phyloP scores from a whole-genome alignment of 1,140 invertebrate species.

The Drosophila kurseongensis region DNA sequence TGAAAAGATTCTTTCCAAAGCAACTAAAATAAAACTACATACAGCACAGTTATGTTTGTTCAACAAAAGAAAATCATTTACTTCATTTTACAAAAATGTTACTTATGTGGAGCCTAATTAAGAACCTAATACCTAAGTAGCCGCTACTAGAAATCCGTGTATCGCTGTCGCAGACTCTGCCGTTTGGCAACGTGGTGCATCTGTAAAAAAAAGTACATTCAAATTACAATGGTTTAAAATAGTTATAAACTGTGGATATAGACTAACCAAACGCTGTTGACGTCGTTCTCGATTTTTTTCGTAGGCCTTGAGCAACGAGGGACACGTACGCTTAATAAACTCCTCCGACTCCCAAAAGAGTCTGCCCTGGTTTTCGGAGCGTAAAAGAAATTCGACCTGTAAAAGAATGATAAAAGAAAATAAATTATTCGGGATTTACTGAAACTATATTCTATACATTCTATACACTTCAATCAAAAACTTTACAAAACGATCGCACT shows the following conservation, averaged over 20 bases:
- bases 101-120: constrained; percentile 69
- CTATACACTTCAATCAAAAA: too few species aligned
- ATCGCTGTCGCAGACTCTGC: constrained; percentile 72
- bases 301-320: constrained; percentile 64
- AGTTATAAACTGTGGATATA: too few species aligned
- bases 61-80: constrained; percentile 80
- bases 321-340: constrained; percentile 60
- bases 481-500: too few species aligned
- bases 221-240: neutral
- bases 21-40: too few species aligned
- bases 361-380: constrained; percentile 68
- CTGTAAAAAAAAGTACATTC: constrained; percentile 26
- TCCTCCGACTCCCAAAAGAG: constrained; percentile 75
- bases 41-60: constrained; percentile 44
- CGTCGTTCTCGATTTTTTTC: constrained; percentile 70
- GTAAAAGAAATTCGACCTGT: constrained; percentile 73
- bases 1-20: neutral
- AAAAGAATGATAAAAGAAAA: neutral
- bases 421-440: too few species aligned
- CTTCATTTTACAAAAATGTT: constrained; percentile 78
- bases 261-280: constrained; percentile 66
- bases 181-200: constrained; percentile 78
- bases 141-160: constrained; percentile 77
- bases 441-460: too few species aligned
- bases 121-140: constrained; percentile 57